Conservation (phyloP, 2,113 vertebrate species). For the Alethe castanea region DNA sequence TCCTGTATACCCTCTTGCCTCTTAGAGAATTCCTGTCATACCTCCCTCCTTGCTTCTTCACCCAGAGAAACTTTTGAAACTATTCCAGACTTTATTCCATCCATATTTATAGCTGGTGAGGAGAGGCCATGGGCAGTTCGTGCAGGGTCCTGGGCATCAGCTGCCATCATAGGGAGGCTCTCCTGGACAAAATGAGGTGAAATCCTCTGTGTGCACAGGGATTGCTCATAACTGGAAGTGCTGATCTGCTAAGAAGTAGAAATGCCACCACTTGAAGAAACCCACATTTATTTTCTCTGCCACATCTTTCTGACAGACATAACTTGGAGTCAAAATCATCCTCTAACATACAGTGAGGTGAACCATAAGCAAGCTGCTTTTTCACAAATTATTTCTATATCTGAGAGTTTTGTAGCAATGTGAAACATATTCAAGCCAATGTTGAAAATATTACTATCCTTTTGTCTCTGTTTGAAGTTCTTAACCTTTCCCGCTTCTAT, state of each 20-base stretch:
- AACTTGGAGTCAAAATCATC: neutral
- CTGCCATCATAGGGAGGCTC: neutral
- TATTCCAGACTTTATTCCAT: neutral
- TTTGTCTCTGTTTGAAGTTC: neutral
- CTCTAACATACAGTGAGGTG: neutral
- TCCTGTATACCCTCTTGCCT: neutral
- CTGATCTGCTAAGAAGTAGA: neutral
- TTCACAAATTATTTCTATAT: neutral
- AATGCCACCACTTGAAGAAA: neutral
- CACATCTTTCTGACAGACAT: neutral
- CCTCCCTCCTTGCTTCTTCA: neutral
- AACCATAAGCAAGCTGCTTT: neutral
- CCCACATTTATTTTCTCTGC: neutral
- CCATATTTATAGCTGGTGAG: neutral
- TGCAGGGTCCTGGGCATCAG: neutral
- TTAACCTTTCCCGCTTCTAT: neutral
- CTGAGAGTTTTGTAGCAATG: neutral
- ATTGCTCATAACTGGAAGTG: neutral
- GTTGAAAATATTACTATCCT: neutral
- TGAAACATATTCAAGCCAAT: neutral
- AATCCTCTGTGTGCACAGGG: neutral
- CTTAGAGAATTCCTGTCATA: neutral
- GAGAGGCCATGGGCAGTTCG: neutral
- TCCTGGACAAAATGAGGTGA: neutral
- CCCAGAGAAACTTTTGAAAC: neutral